Conservation (phyloP, 2,888 invertebrate genomes). For the Philhelius pedissequus region DNA sequence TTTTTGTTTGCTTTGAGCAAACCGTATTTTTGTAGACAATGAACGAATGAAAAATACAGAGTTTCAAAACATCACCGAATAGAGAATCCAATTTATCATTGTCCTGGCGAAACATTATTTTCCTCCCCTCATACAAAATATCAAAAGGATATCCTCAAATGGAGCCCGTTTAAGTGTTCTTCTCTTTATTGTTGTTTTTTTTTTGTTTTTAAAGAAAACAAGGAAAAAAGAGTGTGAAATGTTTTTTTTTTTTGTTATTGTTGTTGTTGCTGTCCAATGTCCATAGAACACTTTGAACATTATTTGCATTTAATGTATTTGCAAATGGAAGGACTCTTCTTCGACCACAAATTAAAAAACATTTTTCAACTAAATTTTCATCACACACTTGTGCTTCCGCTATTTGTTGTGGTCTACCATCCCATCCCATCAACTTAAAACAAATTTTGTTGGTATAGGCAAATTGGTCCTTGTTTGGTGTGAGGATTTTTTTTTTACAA, state of each 20-base stretch:
- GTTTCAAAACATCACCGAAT: constrained; percentile 15
- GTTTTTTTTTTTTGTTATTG: neutral
- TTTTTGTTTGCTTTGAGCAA: neutral
- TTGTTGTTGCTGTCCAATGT: neutral
- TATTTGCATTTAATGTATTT: neutral
- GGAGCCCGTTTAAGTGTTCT: constrained; percentile 1
- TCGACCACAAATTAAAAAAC: constrained; percentile 51
- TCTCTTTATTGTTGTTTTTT: constrained; percentile 18
- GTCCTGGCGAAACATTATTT: constrained; percentile 36
- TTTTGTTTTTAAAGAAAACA: constrained; percentile 1
- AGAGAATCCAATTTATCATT: constrained; percentile 57
- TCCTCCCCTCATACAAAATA: neutral
- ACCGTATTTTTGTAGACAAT: neutral
- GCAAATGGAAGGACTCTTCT: constrained; percentile 22
- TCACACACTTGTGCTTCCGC: constrained; percentile 43
- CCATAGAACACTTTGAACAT: neutral
- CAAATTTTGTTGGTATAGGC: neutral
- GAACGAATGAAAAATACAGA: constrained; percentile 20
- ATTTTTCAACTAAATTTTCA: constrained; percentile 60
- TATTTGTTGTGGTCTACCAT: neutral
- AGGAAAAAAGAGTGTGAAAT: constrained; percentile 2
- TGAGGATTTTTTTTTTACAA: neutral
- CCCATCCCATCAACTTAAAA: neutral
- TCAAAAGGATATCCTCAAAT: neutral
- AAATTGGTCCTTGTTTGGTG: neutral